phyloP scores from a whole-genome alignment of 2,797 vertebrate species.

The Denticeps clupeoides region DNA sequence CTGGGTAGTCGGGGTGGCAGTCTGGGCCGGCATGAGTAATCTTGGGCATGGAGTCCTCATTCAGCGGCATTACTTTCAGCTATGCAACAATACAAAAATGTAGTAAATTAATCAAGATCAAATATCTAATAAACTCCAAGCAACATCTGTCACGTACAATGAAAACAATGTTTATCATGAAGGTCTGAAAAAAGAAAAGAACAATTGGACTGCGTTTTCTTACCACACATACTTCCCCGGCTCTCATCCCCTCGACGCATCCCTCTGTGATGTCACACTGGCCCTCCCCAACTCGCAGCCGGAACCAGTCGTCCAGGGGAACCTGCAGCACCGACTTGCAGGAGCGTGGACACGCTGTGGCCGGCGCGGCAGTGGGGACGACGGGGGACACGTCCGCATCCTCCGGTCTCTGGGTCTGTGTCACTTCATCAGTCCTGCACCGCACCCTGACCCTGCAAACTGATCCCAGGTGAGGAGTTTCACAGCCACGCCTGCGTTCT shows the following conservation, averaged over 20 bases:
- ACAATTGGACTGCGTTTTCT: slow-evolving; percentile 10
- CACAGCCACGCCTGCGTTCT: slow-evolving; percentile 34
- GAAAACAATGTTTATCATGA: neutral
- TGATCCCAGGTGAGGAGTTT: slow-evolving; percentile 64
- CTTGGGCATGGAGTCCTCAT: neutral
- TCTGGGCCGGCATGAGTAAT: slow-evolving; percentile 1
- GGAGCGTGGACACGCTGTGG: slow-evolving; percentile 29
- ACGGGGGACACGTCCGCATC: neutral
- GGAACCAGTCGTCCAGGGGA: slow-evolving; percentile 51
- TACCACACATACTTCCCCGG: slow-evolving; percentile 67
- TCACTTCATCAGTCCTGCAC: slow-evolving; percentile 16
- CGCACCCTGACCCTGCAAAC: slow-evolving; percentile 56
- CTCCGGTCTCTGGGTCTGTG: neutral
- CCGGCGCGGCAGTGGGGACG: neutral
- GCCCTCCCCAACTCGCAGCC: slow-evolving; percentile 62
- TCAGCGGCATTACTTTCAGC: neutral
- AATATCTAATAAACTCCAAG: neutral
- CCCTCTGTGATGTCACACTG: slow-evolving; percentile 66
- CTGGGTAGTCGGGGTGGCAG: too few relatives aligned
- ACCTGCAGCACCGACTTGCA: slow-evolving; percentile 52
- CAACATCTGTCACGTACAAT: neutral
- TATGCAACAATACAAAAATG: neutral
- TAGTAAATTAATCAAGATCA: neutral
- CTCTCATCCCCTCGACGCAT: slow-evolving; percentile 72
- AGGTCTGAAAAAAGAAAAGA: too few relatives aligned